phyloP scores from a whole-genome alignment of 2,797 vertebrate genomes.

The Pristis pectinata region DNA sequence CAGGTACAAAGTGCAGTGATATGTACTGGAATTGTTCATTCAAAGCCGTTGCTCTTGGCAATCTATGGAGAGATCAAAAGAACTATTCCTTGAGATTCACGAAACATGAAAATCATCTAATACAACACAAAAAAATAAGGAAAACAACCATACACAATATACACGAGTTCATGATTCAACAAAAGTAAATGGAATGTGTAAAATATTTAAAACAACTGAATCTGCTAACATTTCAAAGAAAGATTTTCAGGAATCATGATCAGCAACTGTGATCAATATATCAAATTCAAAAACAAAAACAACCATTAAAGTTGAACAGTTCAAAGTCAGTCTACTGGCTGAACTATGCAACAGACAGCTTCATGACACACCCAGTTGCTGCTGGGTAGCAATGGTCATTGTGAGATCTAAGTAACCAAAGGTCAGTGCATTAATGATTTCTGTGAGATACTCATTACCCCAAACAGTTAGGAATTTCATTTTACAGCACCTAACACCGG shows the following conservation, averaged over 20 bases:
- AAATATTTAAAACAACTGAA: neutral
- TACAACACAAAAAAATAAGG: neutral
- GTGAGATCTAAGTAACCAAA: neutral
- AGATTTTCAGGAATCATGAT: neutral
- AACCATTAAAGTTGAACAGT: neutral
- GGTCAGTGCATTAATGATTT: neutral
- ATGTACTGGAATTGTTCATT: neutral
- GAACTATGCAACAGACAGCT: neutral
- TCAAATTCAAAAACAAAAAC: neutral
- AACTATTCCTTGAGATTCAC: neutral
- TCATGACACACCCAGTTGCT: neutral
- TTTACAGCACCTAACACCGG: neutral
- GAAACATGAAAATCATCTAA: neutral
- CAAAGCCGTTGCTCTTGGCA: neutral
- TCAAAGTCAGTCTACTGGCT: neutral
- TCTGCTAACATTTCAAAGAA: neutral
- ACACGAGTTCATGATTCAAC: neutral
- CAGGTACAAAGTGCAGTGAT: neutral
- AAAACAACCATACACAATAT: neutral
- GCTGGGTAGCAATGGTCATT: neutral
- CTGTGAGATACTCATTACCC: neutral
- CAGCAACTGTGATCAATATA: neutral
- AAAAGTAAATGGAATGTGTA: neutral
- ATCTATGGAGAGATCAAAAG: neutral
- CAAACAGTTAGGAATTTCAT: slow-evolving; percentile 19